Base-by-base conservation (phyloP, 2,888 invertebrate species). In the Stegophylla sp. region DNA sequence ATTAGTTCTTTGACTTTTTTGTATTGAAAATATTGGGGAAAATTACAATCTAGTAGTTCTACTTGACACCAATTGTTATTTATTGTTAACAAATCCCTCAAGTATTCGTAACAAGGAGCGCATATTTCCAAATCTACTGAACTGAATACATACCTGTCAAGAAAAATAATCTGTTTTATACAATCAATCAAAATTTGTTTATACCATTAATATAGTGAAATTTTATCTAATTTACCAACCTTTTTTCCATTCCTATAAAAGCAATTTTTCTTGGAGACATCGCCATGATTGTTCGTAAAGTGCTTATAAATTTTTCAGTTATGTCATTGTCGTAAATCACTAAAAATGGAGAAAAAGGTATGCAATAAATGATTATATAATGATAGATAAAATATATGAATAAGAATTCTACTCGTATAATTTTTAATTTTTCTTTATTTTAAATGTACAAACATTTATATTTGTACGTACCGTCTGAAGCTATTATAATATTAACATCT, bases 101-200 rank as follows among this genome's bases (percentile, higher is more conserved):
- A 95, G 88, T 93, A 92, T 85, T 94, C 94, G 85, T 93, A 95
- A 88, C 94, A 94, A 0, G 95, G 95, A 0, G 95, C 94, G n/a
- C 91, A 91, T 0, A 92, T 90, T 83, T 94, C 94, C 86, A 93
- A 89, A 85, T 95, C 93, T 17, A 91, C 90, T 83, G 93, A 86
- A 0, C 94, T 94, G 85, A 95, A 96, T 10, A 95, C 95, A 86
- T 91, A 95, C 74, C 95, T 87, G 83, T 77, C 76, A 69, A 77
- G 17, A 81, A 82, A 69, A 82, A 48, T 28, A 48, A 10, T 23
- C 13, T 26, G 64, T 26, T 81, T 74, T 66, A 45, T 73, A 20
- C 34, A 34, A 3, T 5, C 28, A n/a, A 73, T n/a, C 7, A 9
- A 56, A 23, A n/a, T 28, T 26, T 51, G 15, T n/a, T 7, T 56